Evolutionary conservation across 2,888 invertebrate species (phyloP).

Genomic region (Ophion costatus): DNA sequence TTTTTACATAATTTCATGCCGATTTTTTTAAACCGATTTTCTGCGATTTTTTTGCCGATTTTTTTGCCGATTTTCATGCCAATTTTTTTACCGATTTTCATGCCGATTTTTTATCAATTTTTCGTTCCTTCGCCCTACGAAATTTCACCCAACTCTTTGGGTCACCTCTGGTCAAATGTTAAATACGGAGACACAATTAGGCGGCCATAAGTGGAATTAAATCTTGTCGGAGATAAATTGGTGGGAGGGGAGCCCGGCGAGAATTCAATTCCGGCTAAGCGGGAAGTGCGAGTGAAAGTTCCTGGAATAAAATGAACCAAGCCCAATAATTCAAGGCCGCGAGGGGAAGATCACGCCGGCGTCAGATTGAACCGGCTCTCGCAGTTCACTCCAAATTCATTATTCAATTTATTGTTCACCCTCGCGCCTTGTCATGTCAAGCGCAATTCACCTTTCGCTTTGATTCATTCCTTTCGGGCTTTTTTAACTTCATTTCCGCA

Average conservation of each 20-base stretch:
- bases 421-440: not conserved
- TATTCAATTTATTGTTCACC: conserved; percentile 25
- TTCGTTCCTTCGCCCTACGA: too few relatives aligned
- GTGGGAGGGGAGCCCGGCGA: not conserved
- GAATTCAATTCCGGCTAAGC: conserved; percentile 51
- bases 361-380: not conserved
- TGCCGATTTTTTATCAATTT: too few relatives aligned
- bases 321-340: conserved; percentile 35
- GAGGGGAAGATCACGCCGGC: conserved; percentile 7
- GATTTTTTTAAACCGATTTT: too few relatives aligned
- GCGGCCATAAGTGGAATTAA: not conserved
- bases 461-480: not conserved
- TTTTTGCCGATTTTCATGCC: too few relatives aligned
- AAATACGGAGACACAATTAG: conserved; percentile 3
- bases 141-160: too few relatives aligned
- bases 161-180: too few relatives aligned
- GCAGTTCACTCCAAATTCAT: conserved; percentile 33
- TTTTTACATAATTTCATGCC: too few relatives aligned
- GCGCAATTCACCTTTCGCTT: conserved; percentile 3
- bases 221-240: conserved; percentile 4
- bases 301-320: conserved; percentile 13
- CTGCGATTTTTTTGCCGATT: too few relatives aligned
- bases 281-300: conserved; percentile 51
- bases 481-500: too few relatives aligned
- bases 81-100: too few relatives aligned